A percentile compares a stretch with the other conserved stretches of the same genome.
Conservation (phyloP, 2,797 vertebrate species). For the Sus cebifrons region DNA sequence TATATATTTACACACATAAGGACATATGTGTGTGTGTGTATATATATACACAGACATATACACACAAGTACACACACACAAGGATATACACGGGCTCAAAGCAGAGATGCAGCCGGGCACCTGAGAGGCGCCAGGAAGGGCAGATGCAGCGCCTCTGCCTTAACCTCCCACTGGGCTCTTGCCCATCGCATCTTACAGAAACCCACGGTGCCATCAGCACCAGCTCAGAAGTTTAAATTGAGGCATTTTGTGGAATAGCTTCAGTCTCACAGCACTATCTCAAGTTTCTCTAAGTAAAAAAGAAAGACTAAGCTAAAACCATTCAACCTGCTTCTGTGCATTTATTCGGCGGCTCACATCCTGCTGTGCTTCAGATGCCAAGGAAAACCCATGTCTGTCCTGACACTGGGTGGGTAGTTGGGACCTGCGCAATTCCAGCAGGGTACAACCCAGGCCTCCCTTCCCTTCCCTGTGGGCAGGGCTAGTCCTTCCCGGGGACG, state of each 20-base stretch:
- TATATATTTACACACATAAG: not conserved
- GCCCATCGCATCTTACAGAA: not conserved
- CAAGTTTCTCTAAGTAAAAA: not conserved
- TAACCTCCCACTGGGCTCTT: not conserved
- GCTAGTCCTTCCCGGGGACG: not conserved
- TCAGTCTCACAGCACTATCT: not conserved
- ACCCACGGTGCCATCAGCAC: not conserved
- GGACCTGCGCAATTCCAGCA: not conserved
- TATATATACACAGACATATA: too few relatives aligned
- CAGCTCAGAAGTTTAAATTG: not conserved
- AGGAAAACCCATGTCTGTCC: not conserved
- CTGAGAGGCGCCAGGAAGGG: accelerated
- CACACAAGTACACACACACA: too few relatives aligned
- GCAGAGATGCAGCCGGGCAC: accelerated
- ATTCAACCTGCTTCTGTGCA: not conserved
- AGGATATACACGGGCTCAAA: too few relatives aligned
- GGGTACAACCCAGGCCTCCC: too few relatives aligned
- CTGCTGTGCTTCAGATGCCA: not conserved
- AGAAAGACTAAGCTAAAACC: not conserved
- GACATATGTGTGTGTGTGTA: too few relatives aligned
- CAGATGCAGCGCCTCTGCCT: too few relatives aligned
- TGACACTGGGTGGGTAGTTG: too few relatives aligned
- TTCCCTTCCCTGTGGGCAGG: too few relatives aligned
- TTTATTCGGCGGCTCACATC: not conserved
- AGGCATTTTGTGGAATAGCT: not conserved